Evolutionary conservation across 2,888 invertebrate species (phyloP).

Genomic region (Fragum whitleyi): DNA sequence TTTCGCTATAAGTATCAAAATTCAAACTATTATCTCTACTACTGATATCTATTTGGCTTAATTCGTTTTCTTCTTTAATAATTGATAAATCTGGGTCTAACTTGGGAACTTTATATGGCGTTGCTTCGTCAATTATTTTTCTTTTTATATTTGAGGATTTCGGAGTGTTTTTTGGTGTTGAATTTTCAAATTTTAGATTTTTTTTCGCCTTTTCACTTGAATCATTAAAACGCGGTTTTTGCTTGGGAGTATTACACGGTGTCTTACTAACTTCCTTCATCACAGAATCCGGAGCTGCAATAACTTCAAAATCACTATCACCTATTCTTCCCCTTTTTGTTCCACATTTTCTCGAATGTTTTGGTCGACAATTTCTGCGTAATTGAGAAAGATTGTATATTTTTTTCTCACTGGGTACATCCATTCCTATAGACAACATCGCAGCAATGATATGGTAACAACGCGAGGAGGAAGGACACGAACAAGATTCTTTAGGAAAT

Average conservation of each 20-base stretch:
- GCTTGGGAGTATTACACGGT: neutral
- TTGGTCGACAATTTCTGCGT: slow-evolving; percentile 15
- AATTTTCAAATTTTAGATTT: neutral
- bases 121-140: no score
- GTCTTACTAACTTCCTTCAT: neutral
- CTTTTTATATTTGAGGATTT: neutral
- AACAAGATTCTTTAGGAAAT: slow-evolving; percentile 47
- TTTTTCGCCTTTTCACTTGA: neutral
- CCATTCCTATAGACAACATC: slow-evolving; percentile 30
- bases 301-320: slow-evolving; percentile 5
- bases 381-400: no score
- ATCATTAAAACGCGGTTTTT: neutral
- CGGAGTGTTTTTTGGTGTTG: neutral
- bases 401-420: slow-evolving; percentile 13
- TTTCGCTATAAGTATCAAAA: no score
- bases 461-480: slow-evolving; percentile 29
- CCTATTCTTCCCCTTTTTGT: slow-evolving; percentile 19
- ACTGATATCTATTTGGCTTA: no score
- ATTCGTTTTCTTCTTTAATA: no score
- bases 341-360: slow-evolving; percentile 22
- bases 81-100: no score
- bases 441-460: no score
- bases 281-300: slow-evolving; percentile 17
- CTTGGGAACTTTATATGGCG: no score
- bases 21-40: no score